These are phyloP conservation scores for Sphaerodactylus townsendi DNA, from an alignment of 2,113 vertebrate genomes.

Conservation along the genomic window DNA sequence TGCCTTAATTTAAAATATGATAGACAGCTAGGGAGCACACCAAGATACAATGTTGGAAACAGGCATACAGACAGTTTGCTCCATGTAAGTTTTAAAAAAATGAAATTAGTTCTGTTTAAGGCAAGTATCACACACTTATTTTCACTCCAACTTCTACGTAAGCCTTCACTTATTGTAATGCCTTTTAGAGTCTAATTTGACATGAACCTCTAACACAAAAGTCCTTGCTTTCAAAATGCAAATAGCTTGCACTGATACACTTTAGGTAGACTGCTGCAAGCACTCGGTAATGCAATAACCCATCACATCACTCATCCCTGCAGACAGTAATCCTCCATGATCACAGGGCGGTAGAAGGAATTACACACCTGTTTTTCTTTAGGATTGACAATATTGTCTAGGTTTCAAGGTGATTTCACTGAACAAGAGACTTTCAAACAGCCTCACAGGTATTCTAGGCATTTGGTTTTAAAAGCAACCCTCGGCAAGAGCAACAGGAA, in stretches of 20 bases:
- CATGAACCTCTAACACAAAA: conserved; percentile 6
- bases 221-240: conserved; percentile 38
- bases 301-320: background rate
- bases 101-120: conserved; percentile 33
- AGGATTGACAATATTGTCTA: background rate
- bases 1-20: too few species aligned
- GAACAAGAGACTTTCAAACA: background rate
- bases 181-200: conserved; percentile 6
- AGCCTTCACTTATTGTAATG: background rate
- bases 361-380: background rate
- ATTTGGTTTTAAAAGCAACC: background rate
- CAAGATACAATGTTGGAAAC: conserved; percentile 21
- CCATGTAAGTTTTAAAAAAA: background rate
- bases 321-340: background rate
- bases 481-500: too few species aligned
- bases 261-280: conserved; percentile 39
- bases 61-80: conserved; percentile 47
- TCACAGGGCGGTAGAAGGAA: background rate
- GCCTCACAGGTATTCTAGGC: background rate
- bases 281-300: conserved; percentile 3
- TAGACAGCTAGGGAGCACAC: background rate
- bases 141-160: background rate
- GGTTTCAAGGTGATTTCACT: conserved; percentile 2
- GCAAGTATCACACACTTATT: background rate
- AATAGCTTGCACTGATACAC: conserved; percentile 6